Base-by-base conservation (phyloP, 1,140 invertebrate species). In the Protaetia brevitarsis region DNA sequence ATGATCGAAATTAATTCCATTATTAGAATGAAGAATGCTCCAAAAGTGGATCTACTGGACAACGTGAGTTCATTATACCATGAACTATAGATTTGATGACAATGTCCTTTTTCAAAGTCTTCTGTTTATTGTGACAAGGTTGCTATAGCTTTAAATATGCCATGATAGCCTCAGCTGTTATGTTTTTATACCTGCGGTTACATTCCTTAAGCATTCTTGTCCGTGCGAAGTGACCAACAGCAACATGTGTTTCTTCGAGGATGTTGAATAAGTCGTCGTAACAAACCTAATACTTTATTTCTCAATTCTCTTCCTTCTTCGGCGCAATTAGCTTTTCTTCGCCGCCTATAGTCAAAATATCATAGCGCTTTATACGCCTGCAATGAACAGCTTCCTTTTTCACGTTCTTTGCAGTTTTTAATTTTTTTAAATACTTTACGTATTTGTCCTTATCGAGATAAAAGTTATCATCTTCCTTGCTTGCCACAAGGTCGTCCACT, bases 41-140 rank as follows among this genome's bases (percentile, higher is more conserved):
- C 28, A 27, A 41, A 31, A 82, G 81, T 4, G 82, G 67, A 69
- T 81, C 79, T 11, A 82, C 70, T 72, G 81, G 78, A 66, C 76
- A 78, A 63, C 76, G 29, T 64, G 57, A 67, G 51, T 77, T 76
- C 57, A 77, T 68, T 62, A 78, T 68, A 37, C 21, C 59, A 63
- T 67, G 59, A 27, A 72, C 34, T 11, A 78, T 73, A 13, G 76
- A 69, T 56, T 77, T 78, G 6, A 71, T 58, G 34, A 73, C 71
- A 6, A 75, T 57, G 16, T 69, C 69, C 68, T 75, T 76, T 65
- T 72, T 77, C 19, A 69, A 60, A 51, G 68, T 69, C 27, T 66
- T 73, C 31, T 68, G 65, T 60, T 73, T 73, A 26, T 64, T 65
- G 59, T 69, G 65, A 26, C 71, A 67, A 29, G 58, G 45, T 63